Conservation (phyloP, 1,140 invertebrate species). For the Sarcophaga peregrina region DNA sequence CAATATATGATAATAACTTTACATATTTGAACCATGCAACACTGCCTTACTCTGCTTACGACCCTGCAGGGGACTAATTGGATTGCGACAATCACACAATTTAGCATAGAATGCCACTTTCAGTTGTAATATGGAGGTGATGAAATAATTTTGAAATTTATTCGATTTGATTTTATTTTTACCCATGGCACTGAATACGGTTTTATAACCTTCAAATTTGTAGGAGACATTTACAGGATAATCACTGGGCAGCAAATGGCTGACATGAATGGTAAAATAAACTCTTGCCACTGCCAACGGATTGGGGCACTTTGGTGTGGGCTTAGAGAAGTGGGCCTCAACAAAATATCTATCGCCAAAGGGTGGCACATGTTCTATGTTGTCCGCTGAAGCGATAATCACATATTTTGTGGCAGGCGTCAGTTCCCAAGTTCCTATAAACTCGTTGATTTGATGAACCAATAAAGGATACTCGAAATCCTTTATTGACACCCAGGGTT, state of each 20-base stretch:
- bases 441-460: background rate
- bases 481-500: conserved; percentile 9
- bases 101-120: conserved; percentile 45
- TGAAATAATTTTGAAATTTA: conserved; percentile 44
- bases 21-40: too few relatives aligned
- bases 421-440: conserved; percentile 16
- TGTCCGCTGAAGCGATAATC: background rate
- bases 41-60: background rate
- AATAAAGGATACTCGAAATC: background rate
- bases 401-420: conserved; percentile 21
- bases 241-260: conserved; percentile 2
- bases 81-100: conserved; percentile 44
- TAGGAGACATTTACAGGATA: conserved; percentile 44
- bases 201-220: conserved; percentile 38
- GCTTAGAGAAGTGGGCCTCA: conserved; percentile 59
- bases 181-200: conserved; percentile 25
- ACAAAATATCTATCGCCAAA: conserved; percentile 56
- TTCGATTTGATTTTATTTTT: conserved; percentile 15
- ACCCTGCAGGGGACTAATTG: background rate
- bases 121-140: conserved; percentile 43
- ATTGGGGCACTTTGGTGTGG: conserved; percentile 54
- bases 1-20: too few relatives aligned
- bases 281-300: conserved; percentile 44
- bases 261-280: conserved; percentile 31
- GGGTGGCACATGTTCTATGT: conserved; percentile 46